Conservation (phyloP, 2,888 invertebrate genomes). For the Halictus ligatus region DNA sequence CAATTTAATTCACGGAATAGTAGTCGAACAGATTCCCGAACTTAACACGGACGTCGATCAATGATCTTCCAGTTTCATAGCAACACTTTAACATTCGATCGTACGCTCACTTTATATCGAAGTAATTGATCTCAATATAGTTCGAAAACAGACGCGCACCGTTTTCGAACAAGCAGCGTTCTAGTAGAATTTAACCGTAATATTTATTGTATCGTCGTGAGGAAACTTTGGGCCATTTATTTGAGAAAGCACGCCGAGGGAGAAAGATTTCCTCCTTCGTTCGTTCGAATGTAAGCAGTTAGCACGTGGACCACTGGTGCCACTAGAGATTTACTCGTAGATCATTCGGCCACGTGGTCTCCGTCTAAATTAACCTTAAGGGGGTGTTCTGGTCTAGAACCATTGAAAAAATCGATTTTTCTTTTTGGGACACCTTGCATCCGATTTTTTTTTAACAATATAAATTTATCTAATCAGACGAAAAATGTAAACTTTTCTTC, state of each 20-base stretch:
- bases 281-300: constrained; percentile 18
- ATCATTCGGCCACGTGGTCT: constrained; percentile 52
- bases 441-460: too few relatives aligned
- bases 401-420: neutral
- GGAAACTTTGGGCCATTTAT: constrained; percentile 12
- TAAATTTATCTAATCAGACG: too few relatives aligned
- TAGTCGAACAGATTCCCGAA: neutral
- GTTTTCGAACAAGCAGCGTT: neutral
- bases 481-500: too few relatives aligned
- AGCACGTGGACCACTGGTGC: constrained; percentile 29
- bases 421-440: neutral
- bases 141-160: neutral
- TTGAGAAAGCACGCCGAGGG: constrained; percentile 6
- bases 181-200: neutral
- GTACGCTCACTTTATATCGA: neutral
- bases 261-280: constrained; percentile 6
- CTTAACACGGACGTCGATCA: neutral
- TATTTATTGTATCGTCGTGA: constrained; percentile 15
- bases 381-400: neutral
- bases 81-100: neutral
- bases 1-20: neutral
- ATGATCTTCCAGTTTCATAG: neutral
- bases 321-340: constrained; percentile 38
- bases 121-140: constrained; percentile 5
- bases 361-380: constrained; percentile 44